These are phyloP conservation scores for Meles meles DNA, from an alignment of 2,113 vertebrate species.

Conservation along the genomic window DNA sequence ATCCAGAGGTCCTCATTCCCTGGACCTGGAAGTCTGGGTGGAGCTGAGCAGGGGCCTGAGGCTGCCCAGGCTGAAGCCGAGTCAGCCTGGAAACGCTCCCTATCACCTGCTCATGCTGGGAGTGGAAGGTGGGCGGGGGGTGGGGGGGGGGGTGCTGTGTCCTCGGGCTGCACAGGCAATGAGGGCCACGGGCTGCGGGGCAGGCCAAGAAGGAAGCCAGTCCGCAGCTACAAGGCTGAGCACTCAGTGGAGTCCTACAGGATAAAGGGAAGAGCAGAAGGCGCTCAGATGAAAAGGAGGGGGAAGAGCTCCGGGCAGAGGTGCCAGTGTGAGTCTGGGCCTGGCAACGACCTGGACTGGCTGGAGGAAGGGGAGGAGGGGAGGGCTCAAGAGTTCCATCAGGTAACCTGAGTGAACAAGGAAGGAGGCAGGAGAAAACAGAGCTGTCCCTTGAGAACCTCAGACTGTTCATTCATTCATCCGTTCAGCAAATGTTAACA, in stretches of 20 bases:
- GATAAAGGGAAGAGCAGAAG: not conserved
- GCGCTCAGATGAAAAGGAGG: not conserved
- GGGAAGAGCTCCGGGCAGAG: not conserved
- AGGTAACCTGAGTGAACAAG: not conserved
- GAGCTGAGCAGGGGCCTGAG: not conserved
- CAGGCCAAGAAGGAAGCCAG: not conserved
- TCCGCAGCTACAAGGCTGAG: not conserved
- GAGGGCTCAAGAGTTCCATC: not conserved
- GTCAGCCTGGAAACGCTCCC: not conserved
- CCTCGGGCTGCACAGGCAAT: no score
- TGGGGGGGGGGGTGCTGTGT: not conserved
- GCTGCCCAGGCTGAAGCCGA: not conserved
- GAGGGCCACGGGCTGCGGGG: not conserved
- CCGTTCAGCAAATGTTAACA: slow-evolving; percentile 1
- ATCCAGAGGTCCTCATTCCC: not conserved
- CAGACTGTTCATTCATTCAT: not conserved
- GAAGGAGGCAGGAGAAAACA: not conserved
- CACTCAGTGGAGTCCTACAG: not conserved
- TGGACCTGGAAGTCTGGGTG: not conserved
- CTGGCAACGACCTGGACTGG: not conserved
- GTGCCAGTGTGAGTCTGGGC: not conserved
- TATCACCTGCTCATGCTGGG: not conserved
- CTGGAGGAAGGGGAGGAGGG: not conserved
- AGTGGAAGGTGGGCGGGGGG: not conserved
- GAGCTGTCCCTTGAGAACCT: slow-evolving; percentile 21